Conservation (phyloP, 1,140 invertebrate genomes). For the Chelonus insularis region DNA sequence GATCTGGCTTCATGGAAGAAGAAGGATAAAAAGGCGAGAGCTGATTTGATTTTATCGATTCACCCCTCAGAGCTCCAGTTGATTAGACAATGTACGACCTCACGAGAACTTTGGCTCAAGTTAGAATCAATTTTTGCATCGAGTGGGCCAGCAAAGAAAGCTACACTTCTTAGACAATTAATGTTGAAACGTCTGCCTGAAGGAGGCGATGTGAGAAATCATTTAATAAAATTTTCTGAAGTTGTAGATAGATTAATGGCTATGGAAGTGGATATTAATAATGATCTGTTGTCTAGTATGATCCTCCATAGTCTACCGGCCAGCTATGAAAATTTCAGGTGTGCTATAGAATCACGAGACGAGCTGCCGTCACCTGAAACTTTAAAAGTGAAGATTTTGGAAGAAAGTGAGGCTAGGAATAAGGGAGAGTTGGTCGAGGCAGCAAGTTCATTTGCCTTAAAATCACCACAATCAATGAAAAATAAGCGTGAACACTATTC, state of each 20-base stretch:
- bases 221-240: slow-evolving; percentile 16
- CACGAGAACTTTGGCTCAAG: slow-evolving; percentile 25
- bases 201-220: slow-evolving; percentile 21
- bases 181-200: slow-evolving; percentile 26
- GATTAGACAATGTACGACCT: slow-evolving; percentile 33
- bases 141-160: slow-evolving; percentile 12
- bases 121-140: slow-evolving; percentile 26
- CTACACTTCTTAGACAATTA: slow-evolving; percentile 33
- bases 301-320: not conserved
- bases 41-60: slow-evolving; percentile 33
- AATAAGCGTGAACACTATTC: too few species aligned
- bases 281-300: not conserved
- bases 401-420: not conserved
- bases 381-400: not conserved
- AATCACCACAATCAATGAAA: too few species aligned
- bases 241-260: not conserved
- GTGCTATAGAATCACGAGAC: not conserved
- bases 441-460: too few species aligned
- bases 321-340: not conserved
- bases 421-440: not conserved
- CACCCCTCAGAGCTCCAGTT: slow-evolving; percentile 31
- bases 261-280: not conserved
- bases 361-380: not conserved
- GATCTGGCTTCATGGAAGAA: not conserved
- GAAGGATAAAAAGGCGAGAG: slow-evolving; percentile 28